phyloP scores from a whole-genome alignment of 2,888 invertebrate species.

The Cryptus armator region DNA sequence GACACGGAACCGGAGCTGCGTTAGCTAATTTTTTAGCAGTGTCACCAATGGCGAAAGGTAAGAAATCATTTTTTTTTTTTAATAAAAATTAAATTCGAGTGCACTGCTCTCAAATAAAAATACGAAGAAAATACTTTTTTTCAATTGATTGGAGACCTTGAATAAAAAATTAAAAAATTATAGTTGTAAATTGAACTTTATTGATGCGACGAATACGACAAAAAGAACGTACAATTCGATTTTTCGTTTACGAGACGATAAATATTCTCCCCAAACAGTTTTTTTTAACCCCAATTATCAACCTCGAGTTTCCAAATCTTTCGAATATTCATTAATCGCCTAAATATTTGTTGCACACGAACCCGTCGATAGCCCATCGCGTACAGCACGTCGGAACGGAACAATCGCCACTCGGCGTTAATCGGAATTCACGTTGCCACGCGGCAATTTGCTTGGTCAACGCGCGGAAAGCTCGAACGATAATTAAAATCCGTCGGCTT shows the following conservation, averaged over 20 bases:
- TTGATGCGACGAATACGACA: too few relatives aligned
- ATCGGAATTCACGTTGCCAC: slow-evolving; percentile 42
- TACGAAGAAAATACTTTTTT: neutral
- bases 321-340: slow-evolving; percentile 9
- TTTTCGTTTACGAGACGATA: neutral
- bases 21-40: slow-evolving; percentile 98
- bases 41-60: slow-evolving; percentile 97
- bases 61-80: slow-evolving; percentile 66
- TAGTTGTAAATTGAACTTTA: too few relatives aligned
- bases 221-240: too few relatives aligned
- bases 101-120: neutral
- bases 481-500: slow-evolving; percentile 54
- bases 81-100: neutral
- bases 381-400: neutral
- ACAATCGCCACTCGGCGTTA: slow-evolving; percentile 21
- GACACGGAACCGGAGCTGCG: slow-evolving; percentile 98
- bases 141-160: too few relatives aligned
- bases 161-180: too few relatives aligned
- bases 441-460: slow-evolving; percentile 39
- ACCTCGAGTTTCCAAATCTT: neutral
- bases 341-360: neutral
- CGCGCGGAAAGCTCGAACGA: slow-evolving; percentile 21
- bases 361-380: neutral
- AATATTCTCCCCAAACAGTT: neutral
- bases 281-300: neutral